Evolutionary conservation across 2,113 vertebrate genomes (phyloP).

Genomic region (Eira barbara): DNA sequence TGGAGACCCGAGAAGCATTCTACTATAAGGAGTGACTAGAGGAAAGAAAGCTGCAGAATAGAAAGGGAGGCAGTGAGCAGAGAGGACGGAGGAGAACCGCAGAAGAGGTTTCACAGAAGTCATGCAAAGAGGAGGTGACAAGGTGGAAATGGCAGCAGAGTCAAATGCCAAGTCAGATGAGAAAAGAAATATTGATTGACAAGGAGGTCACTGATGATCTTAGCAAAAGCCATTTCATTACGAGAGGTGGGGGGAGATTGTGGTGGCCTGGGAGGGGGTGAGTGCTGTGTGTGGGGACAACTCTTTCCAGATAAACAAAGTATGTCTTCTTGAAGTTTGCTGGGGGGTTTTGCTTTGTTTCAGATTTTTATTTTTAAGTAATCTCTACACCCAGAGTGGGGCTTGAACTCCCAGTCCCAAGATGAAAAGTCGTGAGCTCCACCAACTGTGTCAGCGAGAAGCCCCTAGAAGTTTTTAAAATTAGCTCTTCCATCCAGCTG

Average conservation of each 20-base stretch:
- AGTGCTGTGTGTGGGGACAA: neutral
- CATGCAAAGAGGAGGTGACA: fast-evolving
- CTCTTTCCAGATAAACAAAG: neutral
- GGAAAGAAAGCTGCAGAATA: neutral
- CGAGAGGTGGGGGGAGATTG: neutral
- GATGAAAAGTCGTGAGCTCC: neutral
- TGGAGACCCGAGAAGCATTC: neutral
- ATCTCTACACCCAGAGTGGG: neutral
- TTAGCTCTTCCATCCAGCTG: neutral
- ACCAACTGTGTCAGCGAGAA: neutral
- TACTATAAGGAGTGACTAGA: neutral
- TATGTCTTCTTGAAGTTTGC: too few relatives aligned
- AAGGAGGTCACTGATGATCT: neutral
- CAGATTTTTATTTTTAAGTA: neutral
- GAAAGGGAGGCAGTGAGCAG: neutral
- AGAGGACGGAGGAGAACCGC: neutral
- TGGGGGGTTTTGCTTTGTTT: neutral
- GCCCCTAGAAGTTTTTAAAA: neutral
- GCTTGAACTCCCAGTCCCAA: neutral
- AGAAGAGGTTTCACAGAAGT: neutral
- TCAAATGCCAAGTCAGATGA: neutral
- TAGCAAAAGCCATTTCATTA: neutral
- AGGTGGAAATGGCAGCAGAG: neutral
- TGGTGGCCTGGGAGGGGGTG: neutral
- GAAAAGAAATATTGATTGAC: neutral